Conservation (phyloP, 2,797 vertebrate species). For the Melanotaenia nigrans region DNA sequence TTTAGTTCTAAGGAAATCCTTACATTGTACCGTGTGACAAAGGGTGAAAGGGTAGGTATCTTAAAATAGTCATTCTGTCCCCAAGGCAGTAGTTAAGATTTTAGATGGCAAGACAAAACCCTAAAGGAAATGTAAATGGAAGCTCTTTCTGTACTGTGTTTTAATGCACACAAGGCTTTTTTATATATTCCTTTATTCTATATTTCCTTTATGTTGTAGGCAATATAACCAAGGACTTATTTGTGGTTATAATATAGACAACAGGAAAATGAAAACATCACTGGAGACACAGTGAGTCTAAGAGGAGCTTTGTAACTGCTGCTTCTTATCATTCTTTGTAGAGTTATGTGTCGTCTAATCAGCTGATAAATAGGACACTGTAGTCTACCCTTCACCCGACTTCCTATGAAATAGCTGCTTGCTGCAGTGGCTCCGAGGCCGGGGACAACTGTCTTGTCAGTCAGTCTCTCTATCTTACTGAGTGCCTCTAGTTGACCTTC, state of each 20-base stretch:
- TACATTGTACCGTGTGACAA: constrained; percentile 71
- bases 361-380: constrained; percentile 25
- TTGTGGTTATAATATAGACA: neutral
- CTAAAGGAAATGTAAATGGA: neutral
- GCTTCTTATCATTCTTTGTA: neutral
- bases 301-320: constrained; percentile 17
- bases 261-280: neutral
- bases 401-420: constrained; percentile 2
- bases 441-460: constrained; percentile 43
- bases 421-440: constrained; percentile 24
- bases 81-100: constrained; percentile 9
- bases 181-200: neutral
- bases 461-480: constrained; percentile 69
- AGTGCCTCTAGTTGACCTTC: constrained; percentile 78
- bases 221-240: neutral
- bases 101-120: neutral
- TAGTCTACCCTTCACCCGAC: constrained; percentile 5
- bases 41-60: constrained; percentile 46
- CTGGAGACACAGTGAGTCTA: neutral
- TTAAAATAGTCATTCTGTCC: constrained; percentile 59
- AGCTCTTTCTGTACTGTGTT: neutral
- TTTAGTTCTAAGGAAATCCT: constrained; percentile 74
- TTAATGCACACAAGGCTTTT: neutral
- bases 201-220: neutral
- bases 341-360: constrained; percentile 4